phyloP scores from a whole-genome alignment of 2,797 vertebrate species.

The Lerista edwardsae region DNA sequence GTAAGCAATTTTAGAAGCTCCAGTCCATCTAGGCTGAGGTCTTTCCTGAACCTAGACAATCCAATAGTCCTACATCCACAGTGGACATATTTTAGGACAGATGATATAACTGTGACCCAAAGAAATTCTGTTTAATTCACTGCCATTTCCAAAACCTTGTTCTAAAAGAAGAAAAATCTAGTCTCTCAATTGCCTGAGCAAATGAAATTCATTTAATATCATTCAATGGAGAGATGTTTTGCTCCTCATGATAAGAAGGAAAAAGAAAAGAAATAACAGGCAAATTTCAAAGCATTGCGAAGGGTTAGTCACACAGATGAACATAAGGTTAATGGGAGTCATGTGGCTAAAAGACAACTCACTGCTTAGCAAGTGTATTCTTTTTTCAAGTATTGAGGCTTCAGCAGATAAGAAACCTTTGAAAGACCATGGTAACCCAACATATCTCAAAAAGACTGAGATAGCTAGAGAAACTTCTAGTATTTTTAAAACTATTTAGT shows the following conservation, averaged over 20 bases:
- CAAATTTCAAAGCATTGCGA: not conserved
- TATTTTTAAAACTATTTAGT: not conserved
- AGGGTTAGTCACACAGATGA: not conserved
- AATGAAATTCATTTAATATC: slow-evolving; percentile 19
- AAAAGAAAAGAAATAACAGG: not conserved
- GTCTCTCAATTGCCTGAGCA: not conserved
- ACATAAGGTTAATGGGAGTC: slow-evolving; percentile 32
- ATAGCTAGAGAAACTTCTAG: not conserved
- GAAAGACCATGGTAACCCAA: not conserved
- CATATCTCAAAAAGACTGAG: not conserved
- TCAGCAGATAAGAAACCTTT: slow-evolving; percentile 22
- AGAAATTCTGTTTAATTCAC: not conserved
- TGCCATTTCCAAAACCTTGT: not conserved
- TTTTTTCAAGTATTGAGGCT: not conserved
- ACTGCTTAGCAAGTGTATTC: not conserved
- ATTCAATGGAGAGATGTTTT: not conserved
- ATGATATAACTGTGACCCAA: not conserved
- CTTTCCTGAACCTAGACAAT: not conserved
- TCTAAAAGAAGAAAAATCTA: slow-evolving; percentile 11
- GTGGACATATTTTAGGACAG: not conserved
- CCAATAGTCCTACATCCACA: not conserved
- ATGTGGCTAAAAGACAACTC: slow-evolving; percentile 21
- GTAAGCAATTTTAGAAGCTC: not conserved
- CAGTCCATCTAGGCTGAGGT: not conserved
- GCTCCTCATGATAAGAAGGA: not conserved